Conservation (phyloP, 2,888 invertebrate genomes). For the Pterobdella sp. region DNA sequence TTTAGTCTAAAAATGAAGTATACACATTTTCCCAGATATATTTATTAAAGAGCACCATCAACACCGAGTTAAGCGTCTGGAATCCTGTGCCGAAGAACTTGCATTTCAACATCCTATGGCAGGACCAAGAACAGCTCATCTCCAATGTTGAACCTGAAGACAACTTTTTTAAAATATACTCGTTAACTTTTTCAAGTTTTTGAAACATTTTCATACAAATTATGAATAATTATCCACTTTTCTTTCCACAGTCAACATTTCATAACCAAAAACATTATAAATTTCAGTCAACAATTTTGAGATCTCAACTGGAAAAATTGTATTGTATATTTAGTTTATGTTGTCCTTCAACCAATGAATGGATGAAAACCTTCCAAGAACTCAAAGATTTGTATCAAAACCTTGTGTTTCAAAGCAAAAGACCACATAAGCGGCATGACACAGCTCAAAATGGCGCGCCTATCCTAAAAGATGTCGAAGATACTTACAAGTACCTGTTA, state of each 20-base stretch:
- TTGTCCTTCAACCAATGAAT: slow-evolving; percentile 1
- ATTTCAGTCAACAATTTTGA: too few species aligned
- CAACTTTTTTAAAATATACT: too few species aligned
- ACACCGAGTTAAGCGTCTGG: slow-evolving; percentile 3
- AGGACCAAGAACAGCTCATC: too few species aligned
- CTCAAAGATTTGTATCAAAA: neutral
- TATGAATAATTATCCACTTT: too few species aligned
- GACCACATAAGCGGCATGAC: neutral
- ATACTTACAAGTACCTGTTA: neutral
- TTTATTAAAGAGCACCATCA: neutral
- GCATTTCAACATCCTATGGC: neutral
- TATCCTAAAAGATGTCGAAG: neutral
- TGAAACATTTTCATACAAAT: too few species aligned
- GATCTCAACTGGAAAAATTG: too few species aligned
- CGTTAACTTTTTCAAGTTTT: too few species aligned
- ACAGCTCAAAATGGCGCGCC: neutral
- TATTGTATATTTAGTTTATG: too few species aligned
- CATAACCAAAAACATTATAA: too few species aligned
- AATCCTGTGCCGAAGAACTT: neutral
- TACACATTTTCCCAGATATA: neutral
- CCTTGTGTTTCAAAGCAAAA: neutral
- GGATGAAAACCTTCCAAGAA: neutral
- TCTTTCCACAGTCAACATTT: too few species aligned
- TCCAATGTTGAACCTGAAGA: too few species aligned
- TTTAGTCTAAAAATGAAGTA: neutral